These are phyloP conservation scores for Dipodomys ordii DNA, from an alignment of 2,113 vertebrate species.

Conservation along the genomic window DNA sequence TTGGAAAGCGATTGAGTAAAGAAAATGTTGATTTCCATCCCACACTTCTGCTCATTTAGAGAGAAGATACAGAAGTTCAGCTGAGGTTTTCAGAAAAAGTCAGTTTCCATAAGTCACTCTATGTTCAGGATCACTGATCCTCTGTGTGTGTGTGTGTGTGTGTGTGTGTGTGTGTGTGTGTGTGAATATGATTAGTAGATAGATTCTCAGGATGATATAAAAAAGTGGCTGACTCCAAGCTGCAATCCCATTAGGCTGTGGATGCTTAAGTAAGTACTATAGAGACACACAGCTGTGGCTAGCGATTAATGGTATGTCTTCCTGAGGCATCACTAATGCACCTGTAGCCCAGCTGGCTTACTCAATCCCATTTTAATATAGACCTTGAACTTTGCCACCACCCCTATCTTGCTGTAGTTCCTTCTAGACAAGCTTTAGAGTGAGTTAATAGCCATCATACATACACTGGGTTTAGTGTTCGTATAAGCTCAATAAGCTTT, in stretches of 20 bases:
- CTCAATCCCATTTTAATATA: neutral
- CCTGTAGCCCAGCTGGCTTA: neutral
- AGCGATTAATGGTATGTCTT: neutral
- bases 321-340: neutral
- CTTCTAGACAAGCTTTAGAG: neutral
- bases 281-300: neutral
- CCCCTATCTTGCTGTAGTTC: neutral
- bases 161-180: neutral
- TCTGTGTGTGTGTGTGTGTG: fast-evolving
- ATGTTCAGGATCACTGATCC: neutral
- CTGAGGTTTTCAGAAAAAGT: neutral
- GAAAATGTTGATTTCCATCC: neutral
- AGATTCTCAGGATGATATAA: neutral
- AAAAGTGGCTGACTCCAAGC: neutral
- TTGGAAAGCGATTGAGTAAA: neutral
- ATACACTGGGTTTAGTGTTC: neutral
- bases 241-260: conserved; percentile 14
- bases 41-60: neutral
- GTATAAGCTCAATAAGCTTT: neutral
- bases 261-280: neutral
- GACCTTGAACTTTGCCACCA: neutral
- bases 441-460: neutral
- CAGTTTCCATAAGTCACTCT: neutral
- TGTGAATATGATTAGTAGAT: neutral
- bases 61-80: neutral